These are phyloP conservation scores for Drosophila tristis DNA, from an alignment of 1,140 invertebrate species.

Conservation along the genomic window DNA sequence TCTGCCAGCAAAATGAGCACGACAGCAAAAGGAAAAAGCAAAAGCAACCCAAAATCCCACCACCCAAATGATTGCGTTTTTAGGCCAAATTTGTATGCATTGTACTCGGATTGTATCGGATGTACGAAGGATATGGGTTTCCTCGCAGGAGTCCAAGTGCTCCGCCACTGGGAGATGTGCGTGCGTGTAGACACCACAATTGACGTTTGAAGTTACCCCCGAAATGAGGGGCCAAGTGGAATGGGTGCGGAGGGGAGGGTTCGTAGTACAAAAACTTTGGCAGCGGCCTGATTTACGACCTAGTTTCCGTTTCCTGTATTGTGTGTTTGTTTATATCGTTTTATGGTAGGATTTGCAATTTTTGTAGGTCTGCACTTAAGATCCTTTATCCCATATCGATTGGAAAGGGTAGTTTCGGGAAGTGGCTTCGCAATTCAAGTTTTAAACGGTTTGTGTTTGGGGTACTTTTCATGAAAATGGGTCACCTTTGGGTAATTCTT, in stretches of 20 bases:
- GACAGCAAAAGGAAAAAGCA: constrained; percentile 19
- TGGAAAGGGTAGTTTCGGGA: neutral
- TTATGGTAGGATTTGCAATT: constrained; percentile 28
- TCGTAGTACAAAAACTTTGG: constrained; percentile 47
- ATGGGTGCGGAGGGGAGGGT: constrained; percentile 3
- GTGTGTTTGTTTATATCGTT: constrained; percentile 62
- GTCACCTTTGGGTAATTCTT: neutral
- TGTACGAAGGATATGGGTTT: constrained; percentile 1
- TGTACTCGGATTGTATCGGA: constrained; percentile 22
- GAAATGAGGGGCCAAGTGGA: constrained; percentile 17
- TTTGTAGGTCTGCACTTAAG: constrained; percentile 33
- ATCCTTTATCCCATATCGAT: constrained; percentile 48
- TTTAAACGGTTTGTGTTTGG: too few species aligned
- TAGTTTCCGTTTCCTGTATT: constrained; percentile 31
- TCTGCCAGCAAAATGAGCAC: constrained; percentile 20
- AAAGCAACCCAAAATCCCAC: constrained; percentile 7
- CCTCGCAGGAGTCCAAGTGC: constrained; percentile 1
- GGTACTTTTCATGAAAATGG: too few species aligned
- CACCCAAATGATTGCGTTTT: constrained; percentile 51
- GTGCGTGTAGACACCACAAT: constrained; percentile 54
- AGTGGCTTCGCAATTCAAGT: neutral
- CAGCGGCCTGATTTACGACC: constrained; percentile 70
- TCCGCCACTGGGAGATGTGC: constrained; percentile 30
- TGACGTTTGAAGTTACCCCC: constrained; percentile 34
- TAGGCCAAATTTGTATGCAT: constrained; percentile 61